These are phyloP conservation scores for Siniperca knerii DNA, from an alignment of 2,113 vertebrate genomes.

Conservation along the genomic window DNA sequence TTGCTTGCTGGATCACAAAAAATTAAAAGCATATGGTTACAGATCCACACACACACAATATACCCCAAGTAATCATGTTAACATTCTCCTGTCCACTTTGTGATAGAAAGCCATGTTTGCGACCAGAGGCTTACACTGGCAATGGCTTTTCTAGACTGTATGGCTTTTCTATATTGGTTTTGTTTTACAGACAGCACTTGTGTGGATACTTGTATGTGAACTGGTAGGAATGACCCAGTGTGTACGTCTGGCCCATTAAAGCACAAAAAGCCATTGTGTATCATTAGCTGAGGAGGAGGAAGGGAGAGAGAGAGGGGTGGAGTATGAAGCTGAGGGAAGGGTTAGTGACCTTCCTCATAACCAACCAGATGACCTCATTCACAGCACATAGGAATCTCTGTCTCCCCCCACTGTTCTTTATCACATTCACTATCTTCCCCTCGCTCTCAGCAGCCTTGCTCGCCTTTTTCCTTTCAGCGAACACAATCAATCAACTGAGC, in stretches of 20 bases:
- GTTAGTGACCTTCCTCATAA: slow-evolving; percentile 72
- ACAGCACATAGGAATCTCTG: slow-evolving; percentile 77
- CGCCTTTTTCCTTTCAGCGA: slow-evolving; percentile 51
- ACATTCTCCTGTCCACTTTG: not conserved
- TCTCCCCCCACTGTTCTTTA: slow-evolving; percentile 60
- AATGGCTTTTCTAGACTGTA: not conserved
- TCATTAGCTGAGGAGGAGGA: slow-evolving; percentile 55
- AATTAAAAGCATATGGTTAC: not conserved
- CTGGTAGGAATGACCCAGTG: slow-evolving; percentile 56
- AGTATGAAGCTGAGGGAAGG: slow-evolving; percentile 56
- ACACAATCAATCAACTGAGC: slow-evolving; percentile 71
- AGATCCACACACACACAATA: not conserved
- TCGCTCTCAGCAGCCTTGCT: slow-evolving; percentile 48
- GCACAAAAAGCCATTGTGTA: slow-evolving; percentile 78
- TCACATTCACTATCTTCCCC: slow-evolving; percentile 56
- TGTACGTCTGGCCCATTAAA: slow-evolving; percentile 63
- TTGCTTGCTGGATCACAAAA: not conserved
- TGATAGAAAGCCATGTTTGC: not conserved
- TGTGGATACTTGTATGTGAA: slow-evolving; percentile 39
- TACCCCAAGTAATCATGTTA: not conserved
- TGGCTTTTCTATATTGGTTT: not conserved
- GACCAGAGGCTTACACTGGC: not conserved
- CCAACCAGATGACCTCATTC: slow-evolving; percentile 84
- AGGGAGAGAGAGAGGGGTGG: slow-evolving; percentile 45
- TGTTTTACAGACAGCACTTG: slow-evolving; percentile 55